phyloP scores from a whole-genome alignment of 2,113 vertebrate genomes.

The Callipepla squamata region DNA sequence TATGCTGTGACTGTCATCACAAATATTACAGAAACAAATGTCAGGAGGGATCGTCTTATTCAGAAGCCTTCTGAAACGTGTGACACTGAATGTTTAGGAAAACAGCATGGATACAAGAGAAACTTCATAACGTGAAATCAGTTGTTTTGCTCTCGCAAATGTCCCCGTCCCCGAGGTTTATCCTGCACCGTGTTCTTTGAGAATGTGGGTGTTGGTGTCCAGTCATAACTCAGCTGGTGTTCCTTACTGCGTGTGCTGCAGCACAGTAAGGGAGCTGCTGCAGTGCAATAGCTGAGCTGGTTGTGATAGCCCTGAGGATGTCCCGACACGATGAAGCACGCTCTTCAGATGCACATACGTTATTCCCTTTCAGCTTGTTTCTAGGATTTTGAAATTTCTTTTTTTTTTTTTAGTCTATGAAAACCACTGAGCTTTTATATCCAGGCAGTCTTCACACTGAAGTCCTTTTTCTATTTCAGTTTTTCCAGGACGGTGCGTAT shows the following conservation, averaged over 20 bases:
- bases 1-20: slow-evolving; percentile 78
- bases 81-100: not conserved
- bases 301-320: not conserved
- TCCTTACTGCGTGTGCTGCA: not conserved
- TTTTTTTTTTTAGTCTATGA: not conserved
- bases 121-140: not conserved
- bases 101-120: not conserved
- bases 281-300: not conserved
- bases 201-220: not conserved
- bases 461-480: slow-evolving; percentile 16
- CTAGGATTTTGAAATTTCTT: not conserved
- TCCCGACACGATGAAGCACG: not conserved
- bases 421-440: not conserved
- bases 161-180: not conserved
- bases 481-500: slow-evolving; percentile 85
- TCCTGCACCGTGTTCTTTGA: not conserved
- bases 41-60: not conserved
- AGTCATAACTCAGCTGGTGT: not conserved
- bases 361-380: not conserved
- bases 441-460: not conserved
- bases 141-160: not conserved
- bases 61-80: not conserved
- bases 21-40: slow-evolving; percentile 74
- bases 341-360: not conserved
- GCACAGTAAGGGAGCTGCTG: not conserved